Conservation (phyloP, 2,888 invertebrate species). For the Mamestra brassicae region DNA sequence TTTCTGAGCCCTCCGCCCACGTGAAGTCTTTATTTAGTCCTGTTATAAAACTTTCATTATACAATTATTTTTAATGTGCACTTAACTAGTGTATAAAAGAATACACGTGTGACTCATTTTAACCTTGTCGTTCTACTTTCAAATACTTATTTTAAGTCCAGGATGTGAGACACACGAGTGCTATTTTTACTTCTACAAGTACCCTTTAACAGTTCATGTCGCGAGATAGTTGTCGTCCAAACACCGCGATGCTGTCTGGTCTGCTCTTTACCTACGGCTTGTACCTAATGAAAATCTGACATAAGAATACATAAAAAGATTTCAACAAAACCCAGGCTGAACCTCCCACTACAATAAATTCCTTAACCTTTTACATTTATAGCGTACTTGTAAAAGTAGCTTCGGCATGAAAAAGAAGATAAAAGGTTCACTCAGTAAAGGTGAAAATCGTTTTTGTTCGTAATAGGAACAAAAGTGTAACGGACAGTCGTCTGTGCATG, state of each 20-base stretch:
- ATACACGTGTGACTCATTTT: neutral
- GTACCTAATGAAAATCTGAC: neutral
- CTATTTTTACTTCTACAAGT: conserved; percentile 3
- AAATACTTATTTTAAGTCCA: conserved; percentile 1
- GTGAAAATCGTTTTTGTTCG: neutral
- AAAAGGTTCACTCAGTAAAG: conserved; percentile 17
- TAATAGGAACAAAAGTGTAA: too few species aligned
- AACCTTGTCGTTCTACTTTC: neutral
- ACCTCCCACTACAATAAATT: conserved; percentile 44
- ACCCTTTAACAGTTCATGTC: neutral
- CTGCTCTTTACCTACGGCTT: neutral
- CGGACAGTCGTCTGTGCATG: too few species aligned
- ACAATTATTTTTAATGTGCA: neutral
- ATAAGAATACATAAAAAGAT: conserved; percentile 20
- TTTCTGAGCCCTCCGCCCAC: neutral
- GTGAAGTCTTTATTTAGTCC: neutral
- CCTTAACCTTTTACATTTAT: conserved; percentile 57
- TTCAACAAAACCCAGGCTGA: conserved; percentile 13
- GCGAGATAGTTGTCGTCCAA: conserved; percentile 41
- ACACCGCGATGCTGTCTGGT: neutral
- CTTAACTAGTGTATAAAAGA: neutral
- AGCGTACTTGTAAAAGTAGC: conserved; percentile 19
- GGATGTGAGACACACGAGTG: neutral
- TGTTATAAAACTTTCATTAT: neutral
- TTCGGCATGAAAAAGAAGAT: neutral